These are phyloP conservation scores for Larimichthys crocea DNA, from an alignment of 2,113 vertebrate genomes.

Conservation along the genomic window DNA sequence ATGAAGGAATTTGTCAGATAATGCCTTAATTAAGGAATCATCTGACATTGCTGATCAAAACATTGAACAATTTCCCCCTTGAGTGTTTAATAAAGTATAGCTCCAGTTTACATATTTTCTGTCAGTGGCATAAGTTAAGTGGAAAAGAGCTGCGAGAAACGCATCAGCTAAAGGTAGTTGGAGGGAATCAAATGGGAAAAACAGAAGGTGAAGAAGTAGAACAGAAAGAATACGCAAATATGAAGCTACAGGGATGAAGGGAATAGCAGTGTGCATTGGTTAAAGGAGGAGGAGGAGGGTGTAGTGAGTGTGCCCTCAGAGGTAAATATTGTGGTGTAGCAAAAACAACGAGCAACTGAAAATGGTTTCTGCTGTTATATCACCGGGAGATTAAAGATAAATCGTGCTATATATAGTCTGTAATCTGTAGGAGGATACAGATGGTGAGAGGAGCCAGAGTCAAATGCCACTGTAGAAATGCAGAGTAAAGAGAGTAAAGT, in stretches of 20 bases:
- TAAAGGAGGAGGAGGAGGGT: conserved; percentile 7
- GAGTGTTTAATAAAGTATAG: not conserved
- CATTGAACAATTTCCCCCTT: not conserved
- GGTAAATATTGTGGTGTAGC: conserved; percentile 26
- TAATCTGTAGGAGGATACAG: conserved; percentile 65
- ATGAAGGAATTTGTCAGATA: not conserved
- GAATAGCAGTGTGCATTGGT: not conserved
- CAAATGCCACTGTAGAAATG: conserved; percentile 34
- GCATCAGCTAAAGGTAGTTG: not conserved
- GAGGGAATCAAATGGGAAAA: not conserved
- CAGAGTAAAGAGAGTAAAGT: conserved; percentile 6
- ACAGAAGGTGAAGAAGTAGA: not conserved
- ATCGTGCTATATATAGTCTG: conserved; percentile 72
- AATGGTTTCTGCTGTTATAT: conserved; percentile 61
- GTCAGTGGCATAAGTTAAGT: conserved; percentile 12
- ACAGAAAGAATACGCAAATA: not conserved
- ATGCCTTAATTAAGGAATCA: not conserved
- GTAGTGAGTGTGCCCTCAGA: conserved; percentile 32
- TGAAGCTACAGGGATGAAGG: not conserved
- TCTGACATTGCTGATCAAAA: not conserved
- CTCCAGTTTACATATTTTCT: not conserved
- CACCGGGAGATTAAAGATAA: conserved; percentile 77
- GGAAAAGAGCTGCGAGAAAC: not conserved
- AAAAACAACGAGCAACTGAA: conserved; percentile 63
- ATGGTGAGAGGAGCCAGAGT: conserved; percentile 33